A percentile compares a stretch with the other conserved stretches of the same genome.
Conservation (phyloP, 2,888 invertebrate species). For the Agriopis marginaria region DNA sequence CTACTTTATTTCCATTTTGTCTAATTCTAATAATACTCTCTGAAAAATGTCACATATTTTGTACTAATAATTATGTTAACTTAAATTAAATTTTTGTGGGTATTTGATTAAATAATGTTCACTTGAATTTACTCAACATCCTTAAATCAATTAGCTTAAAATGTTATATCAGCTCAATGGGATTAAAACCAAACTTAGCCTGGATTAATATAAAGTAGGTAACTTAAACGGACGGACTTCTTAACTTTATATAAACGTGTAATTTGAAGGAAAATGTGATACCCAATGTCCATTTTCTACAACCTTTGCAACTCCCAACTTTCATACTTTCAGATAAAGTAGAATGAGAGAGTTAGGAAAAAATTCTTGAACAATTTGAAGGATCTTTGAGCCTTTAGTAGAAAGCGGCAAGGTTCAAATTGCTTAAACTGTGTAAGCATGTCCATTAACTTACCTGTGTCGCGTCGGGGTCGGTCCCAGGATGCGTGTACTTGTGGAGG, state of each 20-base stretch:
- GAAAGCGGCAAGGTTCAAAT: conserved; percentile 19
- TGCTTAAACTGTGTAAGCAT: conserved; percentile 4
- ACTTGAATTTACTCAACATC: too few species aligned
- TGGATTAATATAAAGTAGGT: background rate
- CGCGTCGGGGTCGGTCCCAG: conserved; percentile 86
- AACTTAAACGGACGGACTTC: background rate
- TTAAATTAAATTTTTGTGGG: too few species aligned
- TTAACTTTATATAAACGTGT: conserved; percentile 25
- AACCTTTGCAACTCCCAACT: conserved; percentile 14
- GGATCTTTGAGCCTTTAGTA: conserved; percentile 10
- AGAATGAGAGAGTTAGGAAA: background rate
- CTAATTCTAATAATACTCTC: too few species aligned
- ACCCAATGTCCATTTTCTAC: background rate
- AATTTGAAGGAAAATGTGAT: conserved; percentile 29
- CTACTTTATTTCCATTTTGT: too few species aligned
- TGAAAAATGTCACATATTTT: too few species aligned
- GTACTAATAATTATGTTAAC: too few species aligned
- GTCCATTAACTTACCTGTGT: conserved; percentile 77
- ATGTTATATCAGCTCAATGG: background rate
- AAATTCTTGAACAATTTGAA: conserved; percentile 5
- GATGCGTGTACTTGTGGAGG: conserved; percentile 92
- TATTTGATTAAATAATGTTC: too few species aligned
- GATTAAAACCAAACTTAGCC: background rate
- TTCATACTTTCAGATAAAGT: conserved; percentile 29
- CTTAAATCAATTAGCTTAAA: too few species aligned